Evolutionary conservation across 2,888 invertebrate species (phyloP).

Genomic region (Lycaena phlaeas): DNA sequence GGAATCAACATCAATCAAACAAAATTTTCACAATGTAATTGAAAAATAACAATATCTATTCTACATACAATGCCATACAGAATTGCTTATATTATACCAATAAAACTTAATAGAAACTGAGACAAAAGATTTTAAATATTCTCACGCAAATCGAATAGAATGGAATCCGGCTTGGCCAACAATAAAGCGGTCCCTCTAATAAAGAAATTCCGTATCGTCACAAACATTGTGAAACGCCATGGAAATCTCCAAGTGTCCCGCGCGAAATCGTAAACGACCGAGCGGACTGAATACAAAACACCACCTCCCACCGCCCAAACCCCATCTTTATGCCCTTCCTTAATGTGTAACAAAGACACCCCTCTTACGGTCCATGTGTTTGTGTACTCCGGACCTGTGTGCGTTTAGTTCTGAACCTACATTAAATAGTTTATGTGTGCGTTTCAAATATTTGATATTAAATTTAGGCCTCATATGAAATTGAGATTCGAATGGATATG

Average conservation of each 20-base stretch:
- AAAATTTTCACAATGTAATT: no score
- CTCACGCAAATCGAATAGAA: conserved; percentile 23
- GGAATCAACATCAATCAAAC: no score
- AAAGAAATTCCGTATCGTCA: conserved; percentile 60
- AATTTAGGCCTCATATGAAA: conserved; percentile 62
- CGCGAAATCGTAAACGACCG: conserved; percentile 66
- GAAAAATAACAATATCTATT: no score
- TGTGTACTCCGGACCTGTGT: conserved; percentile 47
- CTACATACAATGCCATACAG: no score
- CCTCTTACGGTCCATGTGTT: conserved; percentile 59
- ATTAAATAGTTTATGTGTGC: conserved; percentile 24
- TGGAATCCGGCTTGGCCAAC: conserved; percentile 19
- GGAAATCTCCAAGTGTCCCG: conserved; percentile 65
- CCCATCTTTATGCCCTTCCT: conserved; percentile 65
- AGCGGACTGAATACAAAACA: conserved; percentile 67
- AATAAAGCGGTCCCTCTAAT: conserved; percentile 40
- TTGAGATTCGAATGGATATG: conserved; percentile 14
- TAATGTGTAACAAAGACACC: conserved; percentile 72
- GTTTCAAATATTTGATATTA: conserved; percentile 68
- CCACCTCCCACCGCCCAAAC: conserved; percentile 31
- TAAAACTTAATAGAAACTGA: conserved; percentile 1
- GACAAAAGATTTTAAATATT: conserved; percentile 15
- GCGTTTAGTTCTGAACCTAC: conserved; percentile 38
- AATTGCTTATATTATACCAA: background rate
- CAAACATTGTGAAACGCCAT: conserved; percentile 36